Evolutionary conservation across 2,797 vertebrate genomes (phyloP), one percentile per base, ranked within the genome.

Genomic region (Onychomys arenicola): DNA sequence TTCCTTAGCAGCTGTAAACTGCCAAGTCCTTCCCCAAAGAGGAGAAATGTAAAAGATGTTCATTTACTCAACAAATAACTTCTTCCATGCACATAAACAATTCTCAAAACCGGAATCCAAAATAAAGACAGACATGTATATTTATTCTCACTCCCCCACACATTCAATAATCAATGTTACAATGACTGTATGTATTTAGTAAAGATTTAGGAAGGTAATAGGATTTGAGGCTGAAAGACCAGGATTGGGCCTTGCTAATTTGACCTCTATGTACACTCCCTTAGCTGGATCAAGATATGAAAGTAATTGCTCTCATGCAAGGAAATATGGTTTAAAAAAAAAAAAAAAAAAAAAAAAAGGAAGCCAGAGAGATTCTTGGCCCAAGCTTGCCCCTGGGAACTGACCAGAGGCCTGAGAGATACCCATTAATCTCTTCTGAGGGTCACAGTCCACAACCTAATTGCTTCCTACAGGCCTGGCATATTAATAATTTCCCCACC

Each of bases 21-120:
- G 37, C 9, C 57, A 63, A 6, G 29, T 27, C 19, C 34, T 80
- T 23, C 14, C 8, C 25, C 4, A 83, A 19, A 1, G 4, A 17
- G 8, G 25, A 43, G 29, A 83, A 13, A 29, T 27, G 16, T 29
- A 63, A 63, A 83, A 29, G 5, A 69, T 69, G 16, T 69, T 86
- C 32, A 69, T 86, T 67, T 67, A 34, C 19, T 75, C 9, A 63
- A 5, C 29, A 77, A 2, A 82, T 2, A 52, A 40, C 25, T 89
- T 93, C 82, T 67, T 73, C 6, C 6, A 90, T 23, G 7, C 29
- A 29, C 80, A 69, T 52, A 90, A 90, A 69, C 27, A 87, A 84
- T 69, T 92, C 63, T 16, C 1, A 85, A 96, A 89, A 52, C 29
- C 3, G 49, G 2, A 67, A 69, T 46, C 6, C 4, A n/a, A 5